Evolutionary conservation across 2,113 vertebrate species (phyloP).

Genomic region (Oenanthe oenanthe): DNA sequence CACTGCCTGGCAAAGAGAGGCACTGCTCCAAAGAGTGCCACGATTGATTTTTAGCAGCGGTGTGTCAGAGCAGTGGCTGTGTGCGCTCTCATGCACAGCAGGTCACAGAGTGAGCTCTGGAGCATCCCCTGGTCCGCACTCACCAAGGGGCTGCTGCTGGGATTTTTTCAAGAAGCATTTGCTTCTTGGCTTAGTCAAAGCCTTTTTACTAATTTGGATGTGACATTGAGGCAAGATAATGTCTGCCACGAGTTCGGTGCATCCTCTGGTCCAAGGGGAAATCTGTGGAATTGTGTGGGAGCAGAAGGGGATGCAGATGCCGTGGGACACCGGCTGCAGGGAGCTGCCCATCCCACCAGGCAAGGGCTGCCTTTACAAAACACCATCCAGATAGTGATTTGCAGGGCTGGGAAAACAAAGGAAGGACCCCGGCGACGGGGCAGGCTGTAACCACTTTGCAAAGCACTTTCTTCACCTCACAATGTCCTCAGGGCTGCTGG

Average conservation of each 20-base stretch:
- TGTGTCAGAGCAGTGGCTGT: background rate
- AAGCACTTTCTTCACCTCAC: background rate
- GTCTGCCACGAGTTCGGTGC: fast-evolving
- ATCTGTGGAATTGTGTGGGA: fast-evolving
- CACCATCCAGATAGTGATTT: background rate
- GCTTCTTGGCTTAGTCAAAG: background rate
- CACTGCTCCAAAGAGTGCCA: background rate
- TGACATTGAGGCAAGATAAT: fast-evolving
- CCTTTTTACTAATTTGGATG: background rate
- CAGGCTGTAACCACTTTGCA: background rate
- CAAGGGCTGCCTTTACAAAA: background rate
- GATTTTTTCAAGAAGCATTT: background rate
- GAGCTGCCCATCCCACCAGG: background rate
- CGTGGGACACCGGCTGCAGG: fast-evolving
- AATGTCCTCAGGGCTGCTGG: background rate
- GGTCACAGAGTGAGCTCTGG: too few species aligned
- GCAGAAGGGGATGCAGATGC: background rate
- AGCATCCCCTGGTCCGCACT: background rate
- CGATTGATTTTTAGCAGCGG: fast-evolving
- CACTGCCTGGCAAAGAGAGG: background rate
- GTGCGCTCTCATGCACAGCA: background rate
- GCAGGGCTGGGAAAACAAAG: background rate
- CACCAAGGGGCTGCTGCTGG: background rate
- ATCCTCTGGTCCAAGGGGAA: background rate
- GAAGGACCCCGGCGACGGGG: background rate